Evolutionary conservation across 1,140 invertebrate species (phyloP).

Genomic region (Orussus abietinus): DNA sequence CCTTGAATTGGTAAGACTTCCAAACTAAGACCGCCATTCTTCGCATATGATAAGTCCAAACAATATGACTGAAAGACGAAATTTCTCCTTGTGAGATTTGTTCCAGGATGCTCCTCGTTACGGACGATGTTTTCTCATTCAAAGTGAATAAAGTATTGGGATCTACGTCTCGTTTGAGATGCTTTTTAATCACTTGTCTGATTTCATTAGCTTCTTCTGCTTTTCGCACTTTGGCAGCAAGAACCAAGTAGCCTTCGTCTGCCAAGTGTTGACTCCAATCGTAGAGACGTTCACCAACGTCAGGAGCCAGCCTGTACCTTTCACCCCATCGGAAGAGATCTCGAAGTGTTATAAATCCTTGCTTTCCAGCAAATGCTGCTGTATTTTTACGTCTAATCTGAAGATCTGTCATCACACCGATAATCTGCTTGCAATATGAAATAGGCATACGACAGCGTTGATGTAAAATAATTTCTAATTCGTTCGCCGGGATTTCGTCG

Average conservation of each 20-base stretch:
- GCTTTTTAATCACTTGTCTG: conserved; percentile 74
- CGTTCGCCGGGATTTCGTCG: conserved; percentile 85
- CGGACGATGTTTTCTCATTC: conserved; percentile 68
- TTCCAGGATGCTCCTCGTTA: conserved; percentile 71
- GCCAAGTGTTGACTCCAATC: conserved; percentile 98
- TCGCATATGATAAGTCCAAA: conserved; percentile 91
- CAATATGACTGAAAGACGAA: conserved; percentile 72
- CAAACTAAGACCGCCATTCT: conserved; percentile 87
- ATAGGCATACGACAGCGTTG: conserved; percentile 82
- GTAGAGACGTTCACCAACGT: conserved; percentile 62
- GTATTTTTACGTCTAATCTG: conserved; percentile 79
- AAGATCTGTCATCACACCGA: conserved; percentile 88
- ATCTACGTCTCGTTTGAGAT: conserved; percentile 76
- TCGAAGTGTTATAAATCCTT: conserved; percentile 88
- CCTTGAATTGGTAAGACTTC: conserved; percentile 86
- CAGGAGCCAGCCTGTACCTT: conserved; percentile 75
- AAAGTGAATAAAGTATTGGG: conserved; percentile 75
- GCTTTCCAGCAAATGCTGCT: conserved; percentile 89
- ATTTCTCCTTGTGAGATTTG: conserved; percentile 58
- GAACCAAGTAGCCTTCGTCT: conserved; percentile 93
- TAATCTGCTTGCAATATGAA: conserved; percentile 87
- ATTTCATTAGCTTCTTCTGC: conserved; percentile 75
- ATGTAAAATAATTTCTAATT: conserved; percentile 88
- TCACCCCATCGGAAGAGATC: conserved; percentile 98
- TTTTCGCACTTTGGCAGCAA: conserved; percentile 90